A percentile compares a stretch with the other conserved stretches of the same genome.
These are phyloP conservation scores for Elephas maximus DNA, from an alignment of 2,113 vertebrate species.

Conservation along the genomic window DNA sequence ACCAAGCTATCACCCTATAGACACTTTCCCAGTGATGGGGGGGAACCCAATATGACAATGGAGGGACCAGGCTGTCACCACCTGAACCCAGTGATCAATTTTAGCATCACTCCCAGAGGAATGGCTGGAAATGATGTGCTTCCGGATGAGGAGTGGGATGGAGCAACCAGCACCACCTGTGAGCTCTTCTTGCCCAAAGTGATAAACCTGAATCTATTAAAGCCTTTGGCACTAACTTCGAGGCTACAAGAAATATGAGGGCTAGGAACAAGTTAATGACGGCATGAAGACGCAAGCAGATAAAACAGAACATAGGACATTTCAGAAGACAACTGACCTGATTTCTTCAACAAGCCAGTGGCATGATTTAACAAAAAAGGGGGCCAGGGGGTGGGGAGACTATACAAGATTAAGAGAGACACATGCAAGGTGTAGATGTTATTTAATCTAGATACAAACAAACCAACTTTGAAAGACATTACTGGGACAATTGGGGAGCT, in stretches of 20 bases:
- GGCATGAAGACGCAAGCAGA: fast-evolving
- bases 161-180: too few relatives aligned
- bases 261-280: not conserved
- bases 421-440: fast-evolving
- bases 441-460: not conserved
- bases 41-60: fast-evolving
- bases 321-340: not conserved
- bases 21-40: not conserved
- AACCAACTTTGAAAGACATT: not conserved
- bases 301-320: not conserved
- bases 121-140: fast-evolving
- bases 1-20: fast-evolving
- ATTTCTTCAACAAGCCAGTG: not conserved
- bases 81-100: too few relatives aligned
- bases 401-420: not conserved
- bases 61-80: not conserved
- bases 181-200: not conserved
- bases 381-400: not conserved
- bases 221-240: not conserved
- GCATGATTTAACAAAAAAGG: not conserved
- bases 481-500: not conserved
- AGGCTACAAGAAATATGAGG: not conserved
- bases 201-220: not conserved
- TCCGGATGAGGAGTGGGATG: fast-evolving
- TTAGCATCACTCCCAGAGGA: not conserved